phyloP scores from a whole-genome alignment of 2,113 vertebrate species.

The Onychostoma macrolepis region DNA sequence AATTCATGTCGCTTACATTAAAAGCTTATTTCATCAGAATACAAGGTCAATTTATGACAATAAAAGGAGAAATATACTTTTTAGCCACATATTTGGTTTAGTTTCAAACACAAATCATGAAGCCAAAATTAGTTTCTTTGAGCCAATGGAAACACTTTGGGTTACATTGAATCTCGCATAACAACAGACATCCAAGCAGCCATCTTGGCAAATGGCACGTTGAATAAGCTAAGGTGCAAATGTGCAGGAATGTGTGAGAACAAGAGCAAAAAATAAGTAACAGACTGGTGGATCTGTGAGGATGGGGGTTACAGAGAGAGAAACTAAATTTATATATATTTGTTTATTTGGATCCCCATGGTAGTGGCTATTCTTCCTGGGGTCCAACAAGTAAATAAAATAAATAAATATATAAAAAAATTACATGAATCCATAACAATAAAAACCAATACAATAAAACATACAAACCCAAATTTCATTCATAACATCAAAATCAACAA shows the following conservation, averaged over 20 bases:
- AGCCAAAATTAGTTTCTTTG: background rate
- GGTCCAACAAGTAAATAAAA: no score
- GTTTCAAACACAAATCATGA: background rate
- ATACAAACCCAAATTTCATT: no score
- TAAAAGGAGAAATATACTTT: background rate
- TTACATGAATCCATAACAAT: no score
- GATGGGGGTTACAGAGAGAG: slow-evolving; percentile 42
- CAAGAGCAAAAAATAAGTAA: slow-evolving; percentile 46
- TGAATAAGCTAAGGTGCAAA: background rate
- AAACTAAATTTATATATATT: no score
- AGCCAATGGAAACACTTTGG: background rate
- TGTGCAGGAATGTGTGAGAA: slow-evolving; percentile 34
- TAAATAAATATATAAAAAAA: no score
- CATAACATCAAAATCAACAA: no score
- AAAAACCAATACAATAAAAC: no score
- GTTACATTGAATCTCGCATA: background rate
- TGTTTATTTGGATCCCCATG: no score
- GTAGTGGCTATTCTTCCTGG: no score
- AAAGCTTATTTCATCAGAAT: background rate
- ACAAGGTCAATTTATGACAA: background rate
- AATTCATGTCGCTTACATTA: background rate
- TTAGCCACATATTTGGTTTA: background rate
- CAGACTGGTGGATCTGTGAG: slow-evolving; percentile 43
- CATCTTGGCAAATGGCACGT: background rate
- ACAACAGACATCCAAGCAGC: background rate